Evolutionary conservation across 2,797 vertebrate genomes (phyloP).

Genomic region (Acanthopagrus latus): DNA sequence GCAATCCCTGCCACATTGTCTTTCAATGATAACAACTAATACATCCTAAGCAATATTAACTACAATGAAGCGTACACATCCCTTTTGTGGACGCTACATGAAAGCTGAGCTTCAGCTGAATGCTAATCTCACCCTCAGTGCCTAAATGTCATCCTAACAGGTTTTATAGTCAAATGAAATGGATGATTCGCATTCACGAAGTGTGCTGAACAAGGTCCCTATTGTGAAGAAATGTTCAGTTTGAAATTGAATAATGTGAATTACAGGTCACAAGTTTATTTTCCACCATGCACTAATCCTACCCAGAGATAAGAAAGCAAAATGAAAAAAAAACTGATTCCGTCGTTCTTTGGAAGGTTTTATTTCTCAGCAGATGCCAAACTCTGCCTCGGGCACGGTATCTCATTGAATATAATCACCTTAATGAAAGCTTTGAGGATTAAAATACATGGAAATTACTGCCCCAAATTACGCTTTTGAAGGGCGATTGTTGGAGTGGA

Average conservation of each 20-base stretch:
- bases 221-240: constrained; percentile 36
- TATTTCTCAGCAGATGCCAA: constrained; percentile 62
- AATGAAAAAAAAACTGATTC: constrained; percentile 59
- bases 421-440: constrained; percentile 58
- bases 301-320: constrained; percentile 49
- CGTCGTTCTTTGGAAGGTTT: constrained; percentile 39
- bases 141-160: constrained; percentile 41
- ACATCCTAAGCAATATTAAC: constrained; percentile 39
- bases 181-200: constrained; percentile 53
- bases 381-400: constrained; percentile 44
- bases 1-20: constrained; percentile 36
- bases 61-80: constrained; percentile 13
- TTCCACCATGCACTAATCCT: constrained; percentile 55
- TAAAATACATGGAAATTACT: constrained; percentile 46
- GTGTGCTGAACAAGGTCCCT: constrained; percentile 35
- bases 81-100: constrained; percentile 8
- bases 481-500: constrained; percentile 14
- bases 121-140: constrained; percentile 41
- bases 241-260: constrained; percentile 62
- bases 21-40: constrained; percentile 40
- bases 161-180: constrained; percentile 46
- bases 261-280: constrained; percentile 66
- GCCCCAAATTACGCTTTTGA: constrained; percentile 35
- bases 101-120: constrained; percentile 41
- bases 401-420: constrained; percentile 55